Conservation (phyloP, 2,797 vertebrate genomes). For the Peromyscus attwateri region DNA sequence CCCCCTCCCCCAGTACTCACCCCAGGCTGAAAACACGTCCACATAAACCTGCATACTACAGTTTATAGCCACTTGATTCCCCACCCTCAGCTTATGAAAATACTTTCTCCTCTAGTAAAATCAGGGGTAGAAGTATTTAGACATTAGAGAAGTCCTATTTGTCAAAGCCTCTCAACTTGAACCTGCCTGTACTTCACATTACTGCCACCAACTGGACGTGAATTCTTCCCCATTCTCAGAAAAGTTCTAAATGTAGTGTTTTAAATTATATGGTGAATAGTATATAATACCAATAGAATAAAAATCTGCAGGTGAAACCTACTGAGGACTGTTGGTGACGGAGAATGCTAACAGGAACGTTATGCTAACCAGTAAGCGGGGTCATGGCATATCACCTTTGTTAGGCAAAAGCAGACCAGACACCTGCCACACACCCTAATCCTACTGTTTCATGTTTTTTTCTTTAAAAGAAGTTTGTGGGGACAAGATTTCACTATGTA, state of each 20-base stretch:
- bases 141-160: background rate
- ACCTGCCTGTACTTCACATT: background rate
- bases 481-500: background rate
- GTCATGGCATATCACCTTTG: background rate
- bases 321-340: background rate
- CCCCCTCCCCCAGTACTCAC: background rate
- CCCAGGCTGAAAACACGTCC: background rate
- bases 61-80: slow-evolving; percentile 29
- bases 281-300: background rate
- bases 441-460: background rate
- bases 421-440: background rate
- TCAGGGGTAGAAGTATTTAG: background rate
- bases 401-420: background rate
- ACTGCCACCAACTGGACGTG: background rate
- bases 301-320: background rate
- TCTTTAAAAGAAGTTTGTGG: background rate
- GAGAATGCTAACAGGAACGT: background rate
- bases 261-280: background rate
- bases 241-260: background rate
- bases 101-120: slow-evolving; percentile 11
- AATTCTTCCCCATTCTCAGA: background rate
- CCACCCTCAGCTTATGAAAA: slow-evolving; percentile 1
- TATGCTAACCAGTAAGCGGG: background rate
- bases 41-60: background rate
- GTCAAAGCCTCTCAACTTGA: background rate